Conservation (phyloP, 2,888 invertebrate species). For the Clivina fossor region DNA sequence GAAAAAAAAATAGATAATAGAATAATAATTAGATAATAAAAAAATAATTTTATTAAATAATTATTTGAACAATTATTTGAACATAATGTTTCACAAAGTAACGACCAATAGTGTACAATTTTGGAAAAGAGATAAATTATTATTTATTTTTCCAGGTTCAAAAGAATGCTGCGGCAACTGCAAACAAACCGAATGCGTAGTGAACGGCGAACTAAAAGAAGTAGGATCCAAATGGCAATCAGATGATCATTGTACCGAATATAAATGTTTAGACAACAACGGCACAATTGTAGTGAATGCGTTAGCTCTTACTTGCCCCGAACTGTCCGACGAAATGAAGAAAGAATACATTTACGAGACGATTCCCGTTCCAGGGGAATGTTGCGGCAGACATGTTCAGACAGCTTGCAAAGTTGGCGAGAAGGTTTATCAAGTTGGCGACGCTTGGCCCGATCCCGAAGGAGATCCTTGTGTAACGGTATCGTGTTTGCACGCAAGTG, state of each 20-base stretch:
- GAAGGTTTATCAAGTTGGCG: slow-evolving; percentile 53
- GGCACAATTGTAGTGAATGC: slow-evolving; percentile 42
- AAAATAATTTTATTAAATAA: too few species aligned
- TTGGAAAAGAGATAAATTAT: too few species aligned
- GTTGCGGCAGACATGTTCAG: slow-evolving; percentile 59
- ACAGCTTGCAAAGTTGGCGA: slow-evolving; percentile 59
- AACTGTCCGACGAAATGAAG: slow-evolving; percentile 51
- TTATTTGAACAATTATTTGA: slow-evolving; percentile 54
- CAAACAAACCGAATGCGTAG: slow-evolving; percentile 62
- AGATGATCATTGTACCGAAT: slow-evolving; percentile 63
- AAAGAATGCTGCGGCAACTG: slow-evolving; percentile 68
- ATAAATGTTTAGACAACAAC: slow-evolving; percentile 55
- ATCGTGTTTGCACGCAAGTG: slow-evolving; percentile 52
- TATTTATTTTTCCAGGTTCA: slow-evolving; percentile 48
- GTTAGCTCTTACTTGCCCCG: slow-evolving; percentile 53
- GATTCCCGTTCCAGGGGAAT: slow-evolving; percentile 55
- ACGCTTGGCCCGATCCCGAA: slow-evolving; percentile 56
- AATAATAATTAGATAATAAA: too few species aligned
- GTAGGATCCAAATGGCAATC: slow-evolving; percentile 64
- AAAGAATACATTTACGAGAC: slow-evolving; percentile 59
- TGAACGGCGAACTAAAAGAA: slow-evolving; percentile 54
- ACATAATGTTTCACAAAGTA: slow-evolving; percentile 58
- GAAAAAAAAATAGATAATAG: too few species aligned
- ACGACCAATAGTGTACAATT: too few species aligned
- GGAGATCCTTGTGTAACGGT: slow-evolving; percentile 59